phyloP scores from a whole-genome alignment of 2,888 invertebrate species.

The Mycogona germanica region DNA sequence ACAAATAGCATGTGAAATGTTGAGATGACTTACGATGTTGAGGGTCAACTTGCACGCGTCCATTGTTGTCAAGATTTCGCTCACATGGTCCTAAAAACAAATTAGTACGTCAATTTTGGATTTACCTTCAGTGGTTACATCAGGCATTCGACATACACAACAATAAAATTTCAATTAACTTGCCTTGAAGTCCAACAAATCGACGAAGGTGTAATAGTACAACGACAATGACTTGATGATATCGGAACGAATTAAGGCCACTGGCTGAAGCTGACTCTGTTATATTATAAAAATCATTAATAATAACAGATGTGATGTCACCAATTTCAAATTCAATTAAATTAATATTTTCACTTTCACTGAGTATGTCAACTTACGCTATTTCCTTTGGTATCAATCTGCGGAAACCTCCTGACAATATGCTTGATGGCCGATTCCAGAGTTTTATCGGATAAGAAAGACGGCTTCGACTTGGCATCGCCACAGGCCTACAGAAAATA shows the following conservation, averaged over 20 bases:
- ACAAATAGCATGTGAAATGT: not conserved
- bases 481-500: slow-evolving; percentile 59
- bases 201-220: slow-evolving; percentile 98
- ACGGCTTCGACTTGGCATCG: slow-evolving; percentile 95
- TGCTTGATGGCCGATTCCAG: slow-evolving; percentile 92
- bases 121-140: not conserved
- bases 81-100: slow-evolving; percentile 38
- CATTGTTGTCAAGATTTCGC: slow-evolving; percentile 64
- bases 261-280: slow-evolving; percentile 49
- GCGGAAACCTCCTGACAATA: slow-evolving; percentile 89
- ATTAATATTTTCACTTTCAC: not conserved
- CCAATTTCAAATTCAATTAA: not conserved
- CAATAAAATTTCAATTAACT: slow-evolving; percentile 39
- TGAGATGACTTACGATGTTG: slow-evolving; percentile 54
- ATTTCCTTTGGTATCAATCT: slow-evolving; percentile 77
- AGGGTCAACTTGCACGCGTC: slow-evolving; percentile 91
- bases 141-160: not conserved
- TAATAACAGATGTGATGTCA: not conserved
- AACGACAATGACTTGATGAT: slow-evolving; percentile 92
- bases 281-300: not conserved
- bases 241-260: slow-evolving; percentile 76
- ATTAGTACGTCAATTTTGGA: not conserved
- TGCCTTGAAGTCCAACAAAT: slow-evolving; percentile 94
- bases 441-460: slow-evolving; percentile 93
- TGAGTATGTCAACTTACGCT: slow-evolving; percentile 30